Evolutionary conservation across 2,113 vertebrate genomes (phyloP).

Genomic region (Helogale parvula): DNA sequence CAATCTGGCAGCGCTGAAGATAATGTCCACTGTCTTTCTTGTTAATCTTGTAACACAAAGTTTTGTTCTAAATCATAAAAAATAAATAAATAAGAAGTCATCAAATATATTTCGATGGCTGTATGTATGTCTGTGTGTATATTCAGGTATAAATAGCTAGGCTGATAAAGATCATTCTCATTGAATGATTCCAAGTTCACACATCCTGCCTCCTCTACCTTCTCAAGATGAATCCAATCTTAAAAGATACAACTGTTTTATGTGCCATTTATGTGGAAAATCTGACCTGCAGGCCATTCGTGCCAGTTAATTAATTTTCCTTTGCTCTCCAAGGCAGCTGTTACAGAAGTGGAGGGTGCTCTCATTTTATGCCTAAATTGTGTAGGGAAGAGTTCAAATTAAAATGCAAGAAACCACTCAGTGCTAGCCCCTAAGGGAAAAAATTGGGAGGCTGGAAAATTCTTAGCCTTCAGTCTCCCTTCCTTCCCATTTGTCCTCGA

Average conservation of each 20-base stretch:
- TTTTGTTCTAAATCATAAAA: neutral
- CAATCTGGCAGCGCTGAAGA: neutral
- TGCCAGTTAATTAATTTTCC: slow-evolving; percentile 78
- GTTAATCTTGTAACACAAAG: neutral
- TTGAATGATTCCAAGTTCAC: slow-evolving; percentile 33
- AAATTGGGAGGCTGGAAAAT: neutral
- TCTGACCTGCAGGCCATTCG: slow-evolving; percentile 76
- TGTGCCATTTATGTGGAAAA: slow-evolving; percentile 72
- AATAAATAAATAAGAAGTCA: neutral
- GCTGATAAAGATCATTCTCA: slow-evolving; percentile 42
- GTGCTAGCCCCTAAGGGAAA: slow-evolving; percentile 22
- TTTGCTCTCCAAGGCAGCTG: slow-evolving; percentile 71
- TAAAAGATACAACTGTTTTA: slow-evolving; percentile 73
- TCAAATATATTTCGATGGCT: neutral
- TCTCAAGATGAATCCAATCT: slow-evolving; percentile 69
- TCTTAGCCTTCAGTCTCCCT: neutral
- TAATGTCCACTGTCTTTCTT: neutral
- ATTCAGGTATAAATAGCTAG: neutral
- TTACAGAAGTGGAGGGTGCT: slow-evolving; percentile 49
- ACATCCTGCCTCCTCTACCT: slow-evolving; percentile 23
- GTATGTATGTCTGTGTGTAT: neutral
- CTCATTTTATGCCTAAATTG: slow-evolving; percentile 66
- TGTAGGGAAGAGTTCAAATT: slow-evolving; percentile 40
- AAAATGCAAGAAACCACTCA: slow-evolving; percentile 57
- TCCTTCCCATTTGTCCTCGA: neutral